Conservation (phyloP, 2,888 invertebrate species). For the Tromatobia lineatoria region DNA sequence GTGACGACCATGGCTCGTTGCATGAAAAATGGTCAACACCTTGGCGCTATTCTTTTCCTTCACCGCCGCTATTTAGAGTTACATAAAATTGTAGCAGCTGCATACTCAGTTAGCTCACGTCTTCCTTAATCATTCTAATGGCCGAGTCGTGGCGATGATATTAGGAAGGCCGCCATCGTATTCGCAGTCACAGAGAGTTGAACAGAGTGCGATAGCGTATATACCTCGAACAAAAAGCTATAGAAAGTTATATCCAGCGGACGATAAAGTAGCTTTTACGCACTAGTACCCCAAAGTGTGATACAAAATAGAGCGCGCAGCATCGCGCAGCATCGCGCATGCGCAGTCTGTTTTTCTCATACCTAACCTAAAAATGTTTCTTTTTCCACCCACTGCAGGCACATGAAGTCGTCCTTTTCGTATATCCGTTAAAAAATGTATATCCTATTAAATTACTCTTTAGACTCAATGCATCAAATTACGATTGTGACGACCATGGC, state of each 20-base stretch:
- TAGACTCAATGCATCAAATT: background rate
- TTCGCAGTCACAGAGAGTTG: slow-evolving; percentile 35
- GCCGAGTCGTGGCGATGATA: slow-evolving; percentile 19
- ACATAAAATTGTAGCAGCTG: slow-evolving; percentile 22
- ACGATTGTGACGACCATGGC: background rate
- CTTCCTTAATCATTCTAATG: slow-evolving; percentile 1
- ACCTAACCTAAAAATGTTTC: too few species aligned
- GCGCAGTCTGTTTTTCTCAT: too few species aligned
- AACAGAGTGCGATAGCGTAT: slow-evolving; percentile 56
- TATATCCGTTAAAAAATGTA: too few species aligned
- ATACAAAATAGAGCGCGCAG: too few species aligned
- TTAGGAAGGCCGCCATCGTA: slow-evolving; percentile 39
- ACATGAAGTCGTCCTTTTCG: too few species aligned
- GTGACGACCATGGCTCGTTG: background rate
- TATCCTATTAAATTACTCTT: too few species aligned
- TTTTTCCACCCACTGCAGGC: too few species aligned
- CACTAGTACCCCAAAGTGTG: too few species aligned
- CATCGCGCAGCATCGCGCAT: too few species aligned
- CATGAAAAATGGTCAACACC: too few species aligned
- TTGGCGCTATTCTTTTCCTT: background rate
- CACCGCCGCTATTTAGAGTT: background rate
- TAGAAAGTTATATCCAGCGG: slow-evolving; percentile 85
- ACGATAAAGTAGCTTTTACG: too few species aligned
- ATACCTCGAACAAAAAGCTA: slow-evolving; percentile 75
- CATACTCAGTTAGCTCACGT: background rate